These are phyloP conservation scores for Pyrgilauda ruficollis DNA, from an alignment of 2,113 vertebrate species.

Conservation along the genomic window DNA sequence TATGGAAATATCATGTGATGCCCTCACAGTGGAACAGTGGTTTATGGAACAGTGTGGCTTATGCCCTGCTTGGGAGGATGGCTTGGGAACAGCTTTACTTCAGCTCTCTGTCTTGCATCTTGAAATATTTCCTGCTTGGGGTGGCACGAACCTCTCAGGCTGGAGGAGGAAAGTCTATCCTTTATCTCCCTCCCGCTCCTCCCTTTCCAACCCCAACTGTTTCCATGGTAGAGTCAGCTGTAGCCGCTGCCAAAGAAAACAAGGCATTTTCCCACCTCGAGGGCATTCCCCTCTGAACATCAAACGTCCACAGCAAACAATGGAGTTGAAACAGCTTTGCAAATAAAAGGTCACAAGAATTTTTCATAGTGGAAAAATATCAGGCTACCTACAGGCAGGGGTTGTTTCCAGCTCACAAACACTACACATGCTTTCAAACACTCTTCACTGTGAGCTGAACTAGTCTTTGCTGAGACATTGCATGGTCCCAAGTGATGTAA, in stretches of 20 bases:
- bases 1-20: not conserved
- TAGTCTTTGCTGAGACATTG: not conserved
- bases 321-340: conserved; percentile 46
- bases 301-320: conserved; percentile 57
- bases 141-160: not conserved
- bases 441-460: not conserved
- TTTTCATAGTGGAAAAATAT: conserved; percentile 58
- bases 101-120: not conserved
- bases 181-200: not conserved
- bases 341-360: conserved; percentile 57
- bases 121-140: not conserved
- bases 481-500: conserved; percentile 2
- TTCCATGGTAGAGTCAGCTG: not conserved
- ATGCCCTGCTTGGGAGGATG: not conserved
- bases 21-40: not conserved
- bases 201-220: not conserved
- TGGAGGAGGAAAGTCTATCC: not conserved
- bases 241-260: conserved; percentile 53
- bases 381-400: not conserved
- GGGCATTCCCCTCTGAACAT: conserved; percentile 65
- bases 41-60: not conserved
- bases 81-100: not conserved
- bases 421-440: not conserved
- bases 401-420: conserved; percentile 15
- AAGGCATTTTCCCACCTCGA: conserved; percentile 60